Evolutionary conservation across 2,888 invertebrate genomes (phyloP), one percentile per base, ranked within the genome.

Genomic region (Anoncus sp.): DNA sequence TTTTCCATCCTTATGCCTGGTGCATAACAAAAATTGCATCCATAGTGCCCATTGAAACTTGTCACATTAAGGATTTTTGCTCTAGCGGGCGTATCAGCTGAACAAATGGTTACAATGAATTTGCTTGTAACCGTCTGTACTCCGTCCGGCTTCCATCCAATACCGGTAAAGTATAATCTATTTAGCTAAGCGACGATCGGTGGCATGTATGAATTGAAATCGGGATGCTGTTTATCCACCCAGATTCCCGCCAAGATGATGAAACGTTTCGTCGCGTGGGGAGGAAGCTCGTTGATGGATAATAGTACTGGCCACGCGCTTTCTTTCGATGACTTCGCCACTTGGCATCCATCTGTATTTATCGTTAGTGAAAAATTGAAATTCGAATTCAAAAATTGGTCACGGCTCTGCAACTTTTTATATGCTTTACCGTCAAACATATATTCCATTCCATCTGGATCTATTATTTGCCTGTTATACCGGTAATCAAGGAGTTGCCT

Each of bases 311-410:
- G 76, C 65, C 76, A 76, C 35, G 75, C 78, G 63, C 66, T 78
- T 27, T 35, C 51, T n/a, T 65, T 72, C 7, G 70, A 78, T 5
- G 71, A 78, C 31, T 38, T 35, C 6, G 66, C 57, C 20, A 71
- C 78, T 49, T 77, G 55, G 57, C 59, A 59, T 6, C 77, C 73
- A 69, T 78, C 75, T 24, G 78, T 78, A 24, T 74, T 74, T 9
- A 75, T 31, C 6, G 60, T 69, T 14, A 60, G 35, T 5, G 78
- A 78, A 45, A 65, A 75, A 66, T 78, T 78, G 6, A 53, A 70
- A 40, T 57, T 18, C n/a, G 51, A 47, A 40, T 60, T 57, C 18
- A 71, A 65, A 65, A 75, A 70, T 35, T 51, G 10, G 38, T 66
- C 53, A 40, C 57, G 40, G n/a, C 20, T 24, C 40, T 65, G 65